phyloP scores from a whole-genome alignment of 1,140 invertebrate species.

The Drosophila guanche region DNA sequence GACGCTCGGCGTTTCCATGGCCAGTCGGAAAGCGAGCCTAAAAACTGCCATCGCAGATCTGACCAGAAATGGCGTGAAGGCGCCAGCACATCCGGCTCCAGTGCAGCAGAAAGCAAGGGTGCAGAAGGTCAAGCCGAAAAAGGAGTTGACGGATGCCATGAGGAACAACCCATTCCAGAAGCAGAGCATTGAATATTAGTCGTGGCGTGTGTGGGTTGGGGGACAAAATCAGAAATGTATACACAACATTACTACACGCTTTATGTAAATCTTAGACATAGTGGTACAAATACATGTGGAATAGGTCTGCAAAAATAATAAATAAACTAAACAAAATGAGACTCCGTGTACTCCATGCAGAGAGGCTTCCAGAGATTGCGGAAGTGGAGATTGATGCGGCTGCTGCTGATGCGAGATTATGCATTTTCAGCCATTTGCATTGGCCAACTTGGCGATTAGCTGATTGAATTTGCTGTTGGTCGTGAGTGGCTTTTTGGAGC shows the following conservation, averaged over 20 bases:
- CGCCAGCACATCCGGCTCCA: not conserved
- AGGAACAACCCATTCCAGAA: not conserved
- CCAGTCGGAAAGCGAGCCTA: not conserved
- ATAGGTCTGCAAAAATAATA: conserved; percentile 71
- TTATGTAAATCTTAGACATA: conserved; percentile 75
- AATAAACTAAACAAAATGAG: conserved; percentile 70
- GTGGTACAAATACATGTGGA: conserved; percentile 69
- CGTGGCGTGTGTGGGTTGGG: conserved; percentile 1
- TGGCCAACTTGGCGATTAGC: conserved; percentile 66
- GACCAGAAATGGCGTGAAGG: not conserved
- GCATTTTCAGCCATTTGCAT: conserved; percentile 54
- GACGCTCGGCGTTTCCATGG: not conserved
- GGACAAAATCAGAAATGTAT: conserved; percentile 70
- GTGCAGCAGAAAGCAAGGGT: not conserved
- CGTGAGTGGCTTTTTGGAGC: conserved; percentile 58
- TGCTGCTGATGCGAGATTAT: conserved; percentile 20
- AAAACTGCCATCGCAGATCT: conserved; percentile 6
- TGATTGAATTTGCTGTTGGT: conserved; percentile 69
- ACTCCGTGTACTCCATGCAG: not conserved
- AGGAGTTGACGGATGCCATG: not conserved
- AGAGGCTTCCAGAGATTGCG: not conserved
- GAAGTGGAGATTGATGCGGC: conserved; percentile 33
- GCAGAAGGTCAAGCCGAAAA: not conserved
- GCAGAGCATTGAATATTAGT: not conserved
- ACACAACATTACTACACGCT: conserved; percentile 78